Base-by-base conservation (phyloP, 2,888 invertebrate species). In the Hoplodrina ambigua region DNA sequence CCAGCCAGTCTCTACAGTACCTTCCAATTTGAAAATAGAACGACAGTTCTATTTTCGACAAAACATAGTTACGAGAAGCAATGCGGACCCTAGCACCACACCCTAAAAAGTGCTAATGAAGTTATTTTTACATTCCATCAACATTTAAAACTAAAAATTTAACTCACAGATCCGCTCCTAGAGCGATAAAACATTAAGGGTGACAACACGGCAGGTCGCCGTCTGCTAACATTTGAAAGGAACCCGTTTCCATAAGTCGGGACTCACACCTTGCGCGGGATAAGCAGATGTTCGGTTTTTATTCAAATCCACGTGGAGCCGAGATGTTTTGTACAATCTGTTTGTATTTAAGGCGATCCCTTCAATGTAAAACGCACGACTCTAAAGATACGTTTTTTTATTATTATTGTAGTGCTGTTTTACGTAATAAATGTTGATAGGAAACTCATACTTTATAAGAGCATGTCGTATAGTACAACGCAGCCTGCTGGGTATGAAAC, bases 201-300 rank as follows among this genome's bases (percentile, higher is more conserved):
- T 72, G 78, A 72, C 78, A 79, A 66, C 25, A 56, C 19, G 11
- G n/a, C 17, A 52, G 2, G 19, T 2, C 50, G 44, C 49, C 54
- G 33, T 20, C 60, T 37, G 60, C 30, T 75, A 69, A 55, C 64
- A 80, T 76, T 77, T 80, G 57, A 75, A 63, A 37, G 58, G 78
- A 77, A 79, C 78, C 62, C 13, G 78, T 77, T 79, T 60, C 41
- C n/a, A 11, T 58, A 4, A 66, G 53, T 15, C 44, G 25, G 19
- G 15, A 44, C 54, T 63, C 37, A 72, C 78, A 79, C 78, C 78
- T 78, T 77, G 81, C 72, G 78, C 65, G 25, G 52, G 62, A 66
- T 61, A 25, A 64, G 78, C 78, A 79, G 81, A 58, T 79, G 78
- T 81, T 69, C 15, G n/a, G 5, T 25, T 63, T 68, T 69, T 66